Evolutionary conservation across 2,797 vertebrate genomes (phyloP).

Genomic region (Molossus alvarezi): DNA sequence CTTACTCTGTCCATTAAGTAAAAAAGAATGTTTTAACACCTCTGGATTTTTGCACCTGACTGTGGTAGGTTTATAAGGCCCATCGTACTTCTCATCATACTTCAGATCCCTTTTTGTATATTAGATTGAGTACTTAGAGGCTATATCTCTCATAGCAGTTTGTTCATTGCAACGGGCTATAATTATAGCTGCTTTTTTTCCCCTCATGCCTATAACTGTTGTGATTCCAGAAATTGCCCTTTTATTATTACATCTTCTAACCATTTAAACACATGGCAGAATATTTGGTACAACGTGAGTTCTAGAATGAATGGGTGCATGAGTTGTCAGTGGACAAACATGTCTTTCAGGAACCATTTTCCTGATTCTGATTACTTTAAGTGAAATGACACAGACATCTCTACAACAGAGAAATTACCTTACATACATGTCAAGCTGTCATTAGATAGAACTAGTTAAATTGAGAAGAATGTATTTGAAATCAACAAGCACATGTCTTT

Average conservation of each 20-base stretch:
- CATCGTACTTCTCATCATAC: background rate
- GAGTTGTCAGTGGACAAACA: background rate
- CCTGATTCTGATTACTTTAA: constrained; percentile 34
- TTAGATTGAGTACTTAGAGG: background rate
- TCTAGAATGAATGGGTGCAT: background rate
- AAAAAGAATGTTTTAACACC: background rate
- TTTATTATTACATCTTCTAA: background rate
- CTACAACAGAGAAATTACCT: background rate
- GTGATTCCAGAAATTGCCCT: background rate
- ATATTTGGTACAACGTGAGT: background rate
- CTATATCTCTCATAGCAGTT: background rate
- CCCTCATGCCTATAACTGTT: background rate
- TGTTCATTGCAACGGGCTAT: background rate
- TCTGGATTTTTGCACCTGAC: background rate
- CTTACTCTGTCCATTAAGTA: background rate
- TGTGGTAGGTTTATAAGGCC: background rate
- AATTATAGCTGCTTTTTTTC: background rate
- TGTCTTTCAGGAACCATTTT: background rate
- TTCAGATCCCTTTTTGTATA: background rate
- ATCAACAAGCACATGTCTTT: background rate
- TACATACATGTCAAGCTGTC: background rate
- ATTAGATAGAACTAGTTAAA: constrained; percentile 29
- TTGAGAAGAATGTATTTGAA: constrained; percentile 35
- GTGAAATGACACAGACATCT: background rate
- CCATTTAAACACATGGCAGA: background rate